Evolutionary conservation across 2,113 vertebrate genomes (phyloP).

Genomic region (Hoplias malabaricus): DNA sequence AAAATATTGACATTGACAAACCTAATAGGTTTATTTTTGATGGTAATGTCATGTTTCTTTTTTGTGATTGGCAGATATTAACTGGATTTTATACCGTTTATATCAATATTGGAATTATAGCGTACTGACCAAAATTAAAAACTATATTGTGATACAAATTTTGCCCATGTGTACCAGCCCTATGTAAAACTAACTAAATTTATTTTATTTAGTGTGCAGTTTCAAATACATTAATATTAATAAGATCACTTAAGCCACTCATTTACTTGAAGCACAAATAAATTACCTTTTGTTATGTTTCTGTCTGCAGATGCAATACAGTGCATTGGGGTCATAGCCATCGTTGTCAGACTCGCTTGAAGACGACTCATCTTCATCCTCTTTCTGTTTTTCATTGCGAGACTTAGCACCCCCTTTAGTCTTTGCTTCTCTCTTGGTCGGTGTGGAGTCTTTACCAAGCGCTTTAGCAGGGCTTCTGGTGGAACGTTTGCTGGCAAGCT

Average conservation of each 20-base stretch:
- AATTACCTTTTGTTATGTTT: conserved; percentile 94
- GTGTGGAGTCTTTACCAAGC: conserved; percentile 53
- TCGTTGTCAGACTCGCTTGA: conserved; percentile 82
- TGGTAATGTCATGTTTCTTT: no score
- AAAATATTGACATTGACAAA: no score
- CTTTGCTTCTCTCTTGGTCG: conserved; percentile 55
- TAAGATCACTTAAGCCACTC: no score
- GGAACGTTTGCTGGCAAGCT: conserved; percentile 63
- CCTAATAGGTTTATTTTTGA: no score
- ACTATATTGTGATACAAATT: no score
- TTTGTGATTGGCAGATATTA: no score
- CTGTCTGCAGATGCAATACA: conserved; percentile 96
- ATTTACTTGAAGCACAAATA: neutral
- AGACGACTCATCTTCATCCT: conserved; percentile 40
- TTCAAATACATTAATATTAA: neutral
- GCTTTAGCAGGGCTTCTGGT: conserved; percentile 61
- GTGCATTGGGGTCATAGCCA: conserved; percentile 88
- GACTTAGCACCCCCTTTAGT: conserved; percentile 41
- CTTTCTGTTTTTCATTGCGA: conserved; percentile 55
- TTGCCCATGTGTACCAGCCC: no score
- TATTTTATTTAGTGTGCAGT: neutral
- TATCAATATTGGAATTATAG: no score
- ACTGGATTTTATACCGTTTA: no score
- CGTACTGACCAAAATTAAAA: no score
- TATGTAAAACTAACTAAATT: neutral